Evolutionary conservation across 1,140 invertebrate species (phyloP).

Genomic region (Amyelois transitella): DNA sequence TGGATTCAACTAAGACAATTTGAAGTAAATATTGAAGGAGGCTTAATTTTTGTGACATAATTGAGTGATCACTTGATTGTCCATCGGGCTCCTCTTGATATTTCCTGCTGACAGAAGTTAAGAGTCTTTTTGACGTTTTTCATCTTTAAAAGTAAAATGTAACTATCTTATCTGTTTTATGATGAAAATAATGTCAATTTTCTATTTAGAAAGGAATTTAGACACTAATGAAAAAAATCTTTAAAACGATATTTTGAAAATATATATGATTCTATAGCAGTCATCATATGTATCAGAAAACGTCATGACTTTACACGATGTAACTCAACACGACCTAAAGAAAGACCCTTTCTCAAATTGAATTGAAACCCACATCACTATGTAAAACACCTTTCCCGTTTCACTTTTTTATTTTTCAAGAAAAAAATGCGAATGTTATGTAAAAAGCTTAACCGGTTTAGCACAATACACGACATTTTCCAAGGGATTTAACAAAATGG

Average conservation of each 20-base stretch:
- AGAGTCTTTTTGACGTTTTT: background rate
- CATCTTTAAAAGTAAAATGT: background rate
- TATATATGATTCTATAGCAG: too few relatives aligned
- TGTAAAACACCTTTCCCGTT: background rate
- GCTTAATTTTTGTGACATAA: background rate
- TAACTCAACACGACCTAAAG: too few relatives aligned
- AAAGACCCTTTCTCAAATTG: too few relatives aligned
- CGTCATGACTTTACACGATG: too few relatives aligned
- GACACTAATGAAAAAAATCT: too few relatives aligned
- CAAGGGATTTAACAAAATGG: conserved; percentile 13
- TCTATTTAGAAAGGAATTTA: too few relatives aligned
- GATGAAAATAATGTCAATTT: too few relatives aligned
- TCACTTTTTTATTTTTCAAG: conserved; percentile 8
- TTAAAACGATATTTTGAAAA: too few relatives aligned
- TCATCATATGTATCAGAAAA: too few relatives aligned
- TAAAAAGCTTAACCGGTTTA: conserved; percentile 18
- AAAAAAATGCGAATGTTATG: conserved; percentile 8
- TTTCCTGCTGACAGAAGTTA: background rate
- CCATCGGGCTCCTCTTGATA: background rate
- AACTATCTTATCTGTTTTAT: too few relatives aligned
- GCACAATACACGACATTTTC: conserved; percentile 14
- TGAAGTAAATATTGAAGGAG: too few relatives aligned
- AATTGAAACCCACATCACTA: background rate
- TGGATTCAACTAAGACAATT: background rate
- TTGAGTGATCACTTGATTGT: background rate